Percentiles rank a stretch among this genome's conserved stretches.
phyloP scores from a whole-genome alignment of 2,888 invertebrate genomes.

The Toxonevra muliebris region DNA sequence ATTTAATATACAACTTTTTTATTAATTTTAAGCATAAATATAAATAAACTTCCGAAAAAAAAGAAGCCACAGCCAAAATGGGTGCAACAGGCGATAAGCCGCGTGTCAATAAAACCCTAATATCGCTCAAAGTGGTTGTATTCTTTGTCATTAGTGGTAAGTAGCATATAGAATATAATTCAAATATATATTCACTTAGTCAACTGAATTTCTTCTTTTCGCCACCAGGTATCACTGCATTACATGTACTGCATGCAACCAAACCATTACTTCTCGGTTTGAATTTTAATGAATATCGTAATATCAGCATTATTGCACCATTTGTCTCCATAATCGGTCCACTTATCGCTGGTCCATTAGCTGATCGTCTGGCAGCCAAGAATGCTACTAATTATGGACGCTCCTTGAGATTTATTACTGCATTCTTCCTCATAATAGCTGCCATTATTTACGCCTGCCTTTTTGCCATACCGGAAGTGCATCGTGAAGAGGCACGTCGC shows the following conservation, averaged over 20 bases:
- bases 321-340: constrained; percentile 83
- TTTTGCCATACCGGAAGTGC: constrained; percentile 73
- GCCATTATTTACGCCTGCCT: constrained; percentile 76
- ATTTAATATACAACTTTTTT: neutral
- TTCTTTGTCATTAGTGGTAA: constrained; percentile 83
- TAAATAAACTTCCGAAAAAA: neutral
- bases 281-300: constrained; percentile 76
- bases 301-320: constrained; percentile 82
- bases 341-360: constrained; percentile 78
- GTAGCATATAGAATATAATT: constrained; percentile 28
- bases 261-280: constrained; percentile 70
- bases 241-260: constrained; percentile 82
- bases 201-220: no score
- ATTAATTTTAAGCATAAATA: constrained; percentile 14
- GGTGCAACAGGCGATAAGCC: constrained; percentile 61
- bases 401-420: constrained; percentile 75
- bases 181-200: neutral
- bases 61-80: constrained; percentile 45
- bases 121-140: constrained; percentile 81
- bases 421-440: constrained; percentile 73
- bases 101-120: constrained; percentile 74
- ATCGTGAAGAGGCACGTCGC: constrained; percentile 68
- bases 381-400: constrained; percentile 68
- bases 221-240: constrained; percentile 78
- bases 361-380: constrained; percentile 69